These are phyloP conservation scores for Cerastoderma edule DNA, from an alignment of 2,888 invertebrate genomes.

Conservation along the genomic window DNA sequence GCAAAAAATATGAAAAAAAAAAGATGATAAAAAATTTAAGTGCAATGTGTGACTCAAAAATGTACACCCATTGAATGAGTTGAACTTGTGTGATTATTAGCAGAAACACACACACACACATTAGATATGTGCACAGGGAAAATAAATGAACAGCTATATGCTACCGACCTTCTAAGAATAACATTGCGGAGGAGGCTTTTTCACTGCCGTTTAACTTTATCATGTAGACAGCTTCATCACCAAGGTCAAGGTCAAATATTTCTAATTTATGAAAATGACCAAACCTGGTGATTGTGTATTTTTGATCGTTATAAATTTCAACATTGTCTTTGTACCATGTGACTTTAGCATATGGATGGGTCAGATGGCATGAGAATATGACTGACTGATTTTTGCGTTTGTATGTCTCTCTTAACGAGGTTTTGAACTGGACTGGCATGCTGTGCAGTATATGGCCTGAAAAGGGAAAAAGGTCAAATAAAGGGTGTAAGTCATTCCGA, in stretches of 20 bases:
- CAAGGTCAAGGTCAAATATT: conserved; percentile 66
- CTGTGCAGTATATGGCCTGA: conserved; percentile 54
- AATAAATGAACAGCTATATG: no score
- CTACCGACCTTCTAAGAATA: conserved; percentile 71
- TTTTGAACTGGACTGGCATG: conserved; percentile 60
- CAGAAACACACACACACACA: no score
- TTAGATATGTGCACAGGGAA: no score
- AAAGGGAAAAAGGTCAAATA: conserved; percentile 17
- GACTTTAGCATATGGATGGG: conserved; percentile 90
- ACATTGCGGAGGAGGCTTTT: conserved; percentile 66
- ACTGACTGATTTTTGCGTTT: conserved; percentile 61
- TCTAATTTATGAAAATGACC: conserved; percentile 73
- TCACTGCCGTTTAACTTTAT: conserved; percentile 64
- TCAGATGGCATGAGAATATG: conserved; percentile 88
- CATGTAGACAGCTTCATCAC: conserved; percentile 74
- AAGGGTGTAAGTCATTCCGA: not conserved
- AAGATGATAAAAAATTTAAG: no score
- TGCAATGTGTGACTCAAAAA: no score
- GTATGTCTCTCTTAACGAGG: conserved; percentile 55
- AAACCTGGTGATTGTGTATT: conserved; percentile 69
- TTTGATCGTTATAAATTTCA: conserved; percentile 60
- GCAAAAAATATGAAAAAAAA: no score
- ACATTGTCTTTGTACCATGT: conserved; percentile 88
- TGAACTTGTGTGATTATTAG: no score
- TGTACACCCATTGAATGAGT: no score